Percentiles rank a stretch among this genome's conserved stretches.
Conservation (phyloP, 2,888 invertebrate genomes). For the Oligia latruncula region DNA sequence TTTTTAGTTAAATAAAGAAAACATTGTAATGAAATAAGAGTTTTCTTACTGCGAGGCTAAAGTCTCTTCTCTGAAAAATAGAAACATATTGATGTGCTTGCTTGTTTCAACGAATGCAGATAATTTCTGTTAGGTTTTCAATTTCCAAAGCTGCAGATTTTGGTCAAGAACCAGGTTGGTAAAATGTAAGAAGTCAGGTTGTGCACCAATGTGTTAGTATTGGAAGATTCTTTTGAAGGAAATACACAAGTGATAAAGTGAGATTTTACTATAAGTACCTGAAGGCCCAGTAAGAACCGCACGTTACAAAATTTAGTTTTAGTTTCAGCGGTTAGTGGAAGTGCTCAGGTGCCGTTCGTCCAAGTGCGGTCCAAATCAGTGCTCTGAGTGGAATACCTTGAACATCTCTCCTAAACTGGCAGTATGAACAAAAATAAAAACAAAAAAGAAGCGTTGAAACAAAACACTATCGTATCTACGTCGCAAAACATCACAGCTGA, state of each 20-base stretch:
- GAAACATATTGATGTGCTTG: background rate
- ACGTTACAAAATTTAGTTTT: too few species aligned
- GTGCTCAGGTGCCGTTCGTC: too few species aligned
- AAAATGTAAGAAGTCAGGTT: background rate
- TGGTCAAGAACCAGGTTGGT: background rate
- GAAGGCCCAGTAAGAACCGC: background rate
- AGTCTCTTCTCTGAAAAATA: background rate
- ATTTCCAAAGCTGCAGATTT: too few species aligned
- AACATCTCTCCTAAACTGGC: background rate
- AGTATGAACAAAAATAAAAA: background rate
- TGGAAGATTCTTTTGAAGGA: background rate
- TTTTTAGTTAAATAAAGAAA: background rate
- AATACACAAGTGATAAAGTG: background rate
- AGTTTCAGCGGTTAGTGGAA: too few species aligned
- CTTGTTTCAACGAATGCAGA: background rate
- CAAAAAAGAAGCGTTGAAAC: background rate
- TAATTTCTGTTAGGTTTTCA: background rate
- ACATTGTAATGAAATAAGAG: background rate
- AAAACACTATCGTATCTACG: background rate
- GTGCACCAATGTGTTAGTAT: background rate
- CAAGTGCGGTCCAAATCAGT: too few species aligned
- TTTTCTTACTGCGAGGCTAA: background rate
- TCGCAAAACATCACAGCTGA: conserved; percentile 13
- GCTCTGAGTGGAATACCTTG: too few species aligned
- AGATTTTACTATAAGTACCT: background rate